These are phyloP conservation scores for Rhodinocichla rosea DNA, from an alignment of 2,113 vertebrate species.

Conservation along the genomic window DNA sequence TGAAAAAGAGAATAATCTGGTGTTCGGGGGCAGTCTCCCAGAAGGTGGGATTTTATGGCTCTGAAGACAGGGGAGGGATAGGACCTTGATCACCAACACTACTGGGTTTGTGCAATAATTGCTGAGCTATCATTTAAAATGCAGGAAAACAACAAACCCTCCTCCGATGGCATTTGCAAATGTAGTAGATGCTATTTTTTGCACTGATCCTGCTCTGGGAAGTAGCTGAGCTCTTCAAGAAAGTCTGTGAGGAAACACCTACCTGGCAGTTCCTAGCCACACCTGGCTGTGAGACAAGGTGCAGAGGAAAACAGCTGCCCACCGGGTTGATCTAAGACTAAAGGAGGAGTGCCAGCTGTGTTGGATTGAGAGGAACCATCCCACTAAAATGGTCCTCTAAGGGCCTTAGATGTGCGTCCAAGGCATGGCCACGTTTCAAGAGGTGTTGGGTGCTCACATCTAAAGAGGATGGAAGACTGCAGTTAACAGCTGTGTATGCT, in stretches of 20 bases:
- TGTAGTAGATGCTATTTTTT: neutral
- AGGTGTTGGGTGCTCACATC: neutral
- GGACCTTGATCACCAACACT: neutral
- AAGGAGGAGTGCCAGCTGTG: neutral
- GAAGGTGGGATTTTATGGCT: neutral
- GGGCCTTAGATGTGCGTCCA: neutral
- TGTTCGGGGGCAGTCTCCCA: neutral
- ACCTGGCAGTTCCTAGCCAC: neutral
- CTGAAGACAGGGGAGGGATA: neutral
- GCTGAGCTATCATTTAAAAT: neutral
- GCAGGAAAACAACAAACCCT: neutral
- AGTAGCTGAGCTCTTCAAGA: neutral
- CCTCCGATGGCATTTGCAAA: neutral
- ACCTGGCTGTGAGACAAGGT: neutral
- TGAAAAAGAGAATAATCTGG: neutral
- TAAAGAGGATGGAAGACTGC: neutral
- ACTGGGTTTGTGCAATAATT: neutral
- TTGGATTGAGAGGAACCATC: neutral
- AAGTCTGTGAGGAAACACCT: neutral
- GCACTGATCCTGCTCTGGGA: neutral
- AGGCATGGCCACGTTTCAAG: neutral
- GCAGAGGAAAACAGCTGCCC: neutral
- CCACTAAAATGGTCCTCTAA: neutral
- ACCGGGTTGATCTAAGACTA: neutral
- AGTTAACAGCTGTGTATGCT: neutral